These are phyloP conservation scores for Prochilodus magdalenae DNA, from an alignment of 2,113 vertebrate species.

Conservation along the genomic window DNA sequence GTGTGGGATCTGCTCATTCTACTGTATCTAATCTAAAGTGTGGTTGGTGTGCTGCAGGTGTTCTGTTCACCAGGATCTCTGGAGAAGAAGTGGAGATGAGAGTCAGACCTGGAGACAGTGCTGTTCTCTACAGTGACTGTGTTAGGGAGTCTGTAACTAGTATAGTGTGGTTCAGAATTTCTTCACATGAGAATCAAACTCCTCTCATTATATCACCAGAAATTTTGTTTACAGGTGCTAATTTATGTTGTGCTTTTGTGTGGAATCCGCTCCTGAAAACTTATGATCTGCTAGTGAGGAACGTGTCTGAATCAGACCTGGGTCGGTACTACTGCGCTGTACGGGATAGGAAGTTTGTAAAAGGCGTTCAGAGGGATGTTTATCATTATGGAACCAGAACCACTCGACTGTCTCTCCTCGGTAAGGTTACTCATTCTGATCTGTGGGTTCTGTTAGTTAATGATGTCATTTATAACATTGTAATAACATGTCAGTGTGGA, in stretches of 20 bases:
- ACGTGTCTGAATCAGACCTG: too few relatives aligned
- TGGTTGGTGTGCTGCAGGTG: neutral
- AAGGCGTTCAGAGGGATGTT: too few relatives aligned
- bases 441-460: too few relatives aligned
- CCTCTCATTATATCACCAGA: neutral
- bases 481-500: too few relatives aligned
- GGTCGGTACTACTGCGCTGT: too few relatives aligned
- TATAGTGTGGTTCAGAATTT: slow-evolving; percentile 29
- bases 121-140: slow-evolving; percentile 20
- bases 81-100: slow-evolving; percentile 30
- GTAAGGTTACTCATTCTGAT: neutral
- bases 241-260: neutral
- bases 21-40: too few relatives aligned
- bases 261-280: neutral
- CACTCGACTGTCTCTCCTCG: too few relatives aligned
- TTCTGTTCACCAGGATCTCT: neutral
- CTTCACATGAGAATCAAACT: slow-evolving; percentile 21
- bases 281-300: too few relatives aligned
- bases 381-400: too few relatives aligned
- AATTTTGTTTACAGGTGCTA: rapidly evolving
- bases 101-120: slow-evolving; percentile 49
- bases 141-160: rapidly evolving
- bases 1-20: too few relatives aligned
- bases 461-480: too few relatives aligned
- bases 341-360: too few relatives aligned